Conservation (phyloP, 2,113 vertebrate genomes). For the Nibea coibor region DNA sequence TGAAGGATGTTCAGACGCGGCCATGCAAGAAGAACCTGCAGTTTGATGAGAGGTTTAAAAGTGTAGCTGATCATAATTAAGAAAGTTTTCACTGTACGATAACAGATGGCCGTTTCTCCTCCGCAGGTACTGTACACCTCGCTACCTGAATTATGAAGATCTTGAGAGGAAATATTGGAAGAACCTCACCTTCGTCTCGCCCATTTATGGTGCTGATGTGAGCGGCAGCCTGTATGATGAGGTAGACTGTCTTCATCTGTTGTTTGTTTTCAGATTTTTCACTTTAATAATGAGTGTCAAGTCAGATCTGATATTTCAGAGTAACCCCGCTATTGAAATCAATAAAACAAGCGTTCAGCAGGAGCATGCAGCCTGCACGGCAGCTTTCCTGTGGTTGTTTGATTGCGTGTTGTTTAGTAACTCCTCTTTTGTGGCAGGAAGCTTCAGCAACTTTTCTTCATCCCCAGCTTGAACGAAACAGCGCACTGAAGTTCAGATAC, state of each 20-base stretch:
- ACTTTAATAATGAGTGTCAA: neutral
- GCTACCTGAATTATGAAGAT: constrained; percentile 97
- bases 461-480: neutral
- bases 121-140: constrained; percentile 95
- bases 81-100: neutral
- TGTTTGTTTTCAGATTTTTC: neutral
- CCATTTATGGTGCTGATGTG: constrained; percentile 97
- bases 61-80: neutral
- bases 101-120: neutral
- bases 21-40: too few species aligned
- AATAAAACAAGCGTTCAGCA: too few species aligned
- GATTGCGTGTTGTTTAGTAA: too few species aligned
- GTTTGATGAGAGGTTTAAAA: neutral
- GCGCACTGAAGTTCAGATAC: neutral
- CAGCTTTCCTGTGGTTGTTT: neutral
- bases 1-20: too few species aligned
- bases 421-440: neutral
- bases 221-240: constrained; percentile 95
- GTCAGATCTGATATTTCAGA: neutral
- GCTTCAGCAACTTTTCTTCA: constrained; percentile 5
- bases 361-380: neutral
- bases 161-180: constrained; percentile 99
- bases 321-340: too few species aligned
- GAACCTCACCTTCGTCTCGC: constrained; percentile 97
- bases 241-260: constrained; percentile 75